These are phyloP conservation scores for Drosophila kambysellisi DNA, from an alignment of 2,888 invertebrate genomes.

Conservation along the genomic window DNA sequence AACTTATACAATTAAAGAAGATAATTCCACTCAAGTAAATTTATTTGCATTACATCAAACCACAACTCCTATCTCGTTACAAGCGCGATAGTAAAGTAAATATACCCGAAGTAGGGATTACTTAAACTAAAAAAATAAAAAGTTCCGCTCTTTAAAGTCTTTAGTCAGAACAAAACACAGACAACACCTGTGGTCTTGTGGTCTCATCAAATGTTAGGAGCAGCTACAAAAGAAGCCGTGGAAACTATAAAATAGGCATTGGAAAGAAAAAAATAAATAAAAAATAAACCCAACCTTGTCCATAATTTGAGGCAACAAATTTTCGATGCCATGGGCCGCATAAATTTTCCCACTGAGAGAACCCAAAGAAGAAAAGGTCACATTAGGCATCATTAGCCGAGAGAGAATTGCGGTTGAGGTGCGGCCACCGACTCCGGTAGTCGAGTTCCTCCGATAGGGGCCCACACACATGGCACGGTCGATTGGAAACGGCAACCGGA, in stretches of 20 bases:
- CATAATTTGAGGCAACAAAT: constrained; percentile 63
- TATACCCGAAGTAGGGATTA: constrained; percentile 6
- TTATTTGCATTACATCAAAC: not conserved
- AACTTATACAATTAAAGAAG: not conserved
- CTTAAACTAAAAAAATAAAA: constrained; percentile 4
- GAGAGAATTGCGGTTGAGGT: constrained; percentile 61
- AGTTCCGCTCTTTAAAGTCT: constrained; percentile 36
- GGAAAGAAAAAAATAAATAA: not conserved
- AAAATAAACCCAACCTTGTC: constrained; percentile 21
- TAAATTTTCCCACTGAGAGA: constrained; percentile 68
- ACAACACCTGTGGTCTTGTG: constrained; percentile 55
- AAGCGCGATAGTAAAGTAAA: not conserved
- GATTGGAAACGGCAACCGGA: constrained; percentile 13
- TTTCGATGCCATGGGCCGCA: constrained; percentile 53
- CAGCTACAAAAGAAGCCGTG: constrained; percentile 58
- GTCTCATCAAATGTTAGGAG: constrained; percentile 8
- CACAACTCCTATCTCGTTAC: not conserved
- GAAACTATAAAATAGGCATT: constrained; percentile 55
- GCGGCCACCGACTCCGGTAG: constrained; percentile 50
- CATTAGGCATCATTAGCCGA: constrained; percentile 71
- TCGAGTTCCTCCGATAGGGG: constrained; percentile 27
- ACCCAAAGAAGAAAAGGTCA: constrained; percentile 45
- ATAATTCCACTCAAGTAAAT: not conserved
- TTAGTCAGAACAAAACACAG: constrained; percentile 7
- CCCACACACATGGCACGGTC: constrained; percentile 52